Conservation (phyloP, 1,140 invertebrate genomes). For the Druon quercuslanigerum region DNA sequence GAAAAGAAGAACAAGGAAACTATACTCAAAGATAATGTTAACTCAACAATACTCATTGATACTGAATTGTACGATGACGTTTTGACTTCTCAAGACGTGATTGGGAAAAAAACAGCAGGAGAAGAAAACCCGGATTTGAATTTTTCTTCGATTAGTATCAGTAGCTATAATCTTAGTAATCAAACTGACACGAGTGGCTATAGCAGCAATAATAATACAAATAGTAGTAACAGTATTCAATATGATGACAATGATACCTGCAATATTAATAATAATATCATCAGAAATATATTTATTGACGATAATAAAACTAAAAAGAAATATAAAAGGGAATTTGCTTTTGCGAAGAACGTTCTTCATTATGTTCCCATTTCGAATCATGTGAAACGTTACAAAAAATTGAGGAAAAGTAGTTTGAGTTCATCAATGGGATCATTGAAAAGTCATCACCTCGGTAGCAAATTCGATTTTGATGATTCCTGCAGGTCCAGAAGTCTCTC, state of each 20-base stretch:
- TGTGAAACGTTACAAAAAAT: constrained; percentile 42
- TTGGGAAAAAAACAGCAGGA: neutral
- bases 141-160: constrained; percentile 18
- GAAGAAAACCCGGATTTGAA: constrained; percentile 16
- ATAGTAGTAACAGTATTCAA: constrained; percentile 10
- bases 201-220: constrained; percentile 22
- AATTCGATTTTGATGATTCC: neutral
- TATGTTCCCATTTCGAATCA: constrained; percentile 59
- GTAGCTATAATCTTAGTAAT: constrained; percentile 14
- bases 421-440: constrained; percentile 50
- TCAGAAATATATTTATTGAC: constrained; percentile 8
- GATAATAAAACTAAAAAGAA: constrained; percentile 48
- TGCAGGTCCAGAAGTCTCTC: constrained; percentile 43
- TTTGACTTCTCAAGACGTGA: neutral
- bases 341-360: constrained; percentile 61
- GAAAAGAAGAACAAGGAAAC: neutral
- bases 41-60: neutral
- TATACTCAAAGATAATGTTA: neutral
- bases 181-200: constrained; percentile 12
- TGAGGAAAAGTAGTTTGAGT: constrained; percentile 45
- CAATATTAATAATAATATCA: constrained; percentile 31
- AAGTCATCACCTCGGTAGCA: constrained; percentile 24
- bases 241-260: neutral
- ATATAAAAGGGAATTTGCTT: constrained; percentile 50
- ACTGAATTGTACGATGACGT: constrained; percentile 13